These are phyloP conservation scores for Lamellibrachia columna DNA, from an alignment of 2,888 invertebrate genomes.

Conservation along the genomic window DNA sequence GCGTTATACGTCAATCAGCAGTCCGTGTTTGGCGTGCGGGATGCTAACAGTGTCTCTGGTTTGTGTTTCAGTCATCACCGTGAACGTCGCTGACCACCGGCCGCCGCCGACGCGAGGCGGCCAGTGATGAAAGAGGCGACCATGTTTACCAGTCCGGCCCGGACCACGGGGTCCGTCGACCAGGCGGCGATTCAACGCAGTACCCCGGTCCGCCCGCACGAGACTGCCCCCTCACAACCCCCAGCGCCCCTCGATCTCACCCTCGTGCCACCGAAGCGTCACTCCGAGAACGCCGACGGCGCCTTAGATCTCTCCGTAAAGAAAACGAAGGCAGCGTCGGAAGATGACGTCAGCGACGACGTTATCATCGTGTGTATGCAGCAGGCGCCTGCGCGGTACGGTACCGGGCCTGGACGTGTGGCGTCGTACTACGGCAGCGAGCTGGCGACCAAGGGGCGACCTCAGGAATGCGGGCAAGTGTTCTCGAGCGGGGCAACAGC, in stretches of 20 bases:
- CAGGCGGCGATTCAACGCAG: neutral
- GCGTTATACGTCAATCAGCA: too few species aligned
- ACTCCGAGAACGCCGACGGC: neutral
- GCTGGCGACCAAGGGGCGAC: neutral
- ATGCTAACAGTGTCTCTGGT: neutral
- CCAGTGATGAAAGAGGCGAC: neutral
- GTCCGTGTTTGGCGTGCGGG: neutral
- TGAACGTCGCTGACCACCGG: neutral
- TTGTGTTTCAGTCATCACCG: neutral
- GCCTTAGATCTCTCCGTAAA: neutral
- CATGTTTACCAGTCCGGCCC: neutral
- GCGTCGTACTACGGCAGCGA: neutral
- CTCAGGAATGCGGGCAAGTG: neutral
- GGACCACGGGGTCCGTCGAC: neutral
- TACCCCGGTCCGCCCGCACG: too few species aligned
- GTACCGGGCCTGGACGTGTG: neutral
- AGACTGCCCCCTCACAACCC: neutral
- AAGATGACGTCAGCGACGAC: conserved; percentile 16
- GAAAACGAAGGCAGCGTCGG: neutral
- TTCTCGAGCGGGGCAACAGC: neutral
- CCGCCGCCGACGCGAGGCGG: neutral
- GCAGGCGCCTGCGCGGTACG: neutral
- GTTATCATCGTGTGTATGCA: neutral
- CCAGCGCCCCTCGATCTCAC: neutral
- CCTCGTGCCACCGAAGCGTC: conserved; percentile 11